Evolutionary conservation across 2,797 vertebrate species (phyloP).

Genomic region (Pampus argenteus): DNA sequence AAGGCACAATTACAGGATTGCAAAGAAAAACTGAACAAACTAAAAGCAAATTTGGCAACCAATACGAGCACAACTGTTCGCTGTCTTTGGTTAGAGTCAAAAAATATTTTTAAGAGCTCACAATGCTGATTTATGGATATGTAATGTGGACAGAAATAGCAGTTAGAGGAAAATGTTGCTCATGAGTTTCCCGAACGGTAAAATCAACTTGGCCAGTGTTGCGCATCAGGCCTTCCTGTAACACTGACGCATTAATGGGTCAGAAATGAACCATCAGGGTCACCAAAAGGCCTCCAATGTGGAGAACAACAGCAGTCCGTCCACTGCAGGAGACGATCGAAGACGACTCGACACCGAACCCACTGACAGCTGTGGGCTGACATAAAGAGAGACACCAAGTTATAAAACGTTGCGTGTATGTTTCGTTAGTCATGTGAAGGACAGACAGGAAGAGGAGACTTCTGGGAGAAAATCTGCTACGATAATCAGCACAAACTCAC

Average conservation of each 20-base stretch:
- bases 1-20: neutral
- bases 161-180: constrained; percentile 14
- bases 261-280: constrained; percentile 17
- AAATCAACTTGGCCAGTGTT: neutral
- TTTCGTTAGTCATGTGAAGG: constrained; percentile 9
- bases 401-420: constrained; percentile 30
- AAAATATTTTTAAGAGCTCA: neutral
- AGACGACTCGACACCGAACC: too few relatives aligned
- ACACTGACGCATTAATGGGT: constrained; percentile 38
- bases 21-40: neutral
- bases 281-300: constrained; percentile 4
- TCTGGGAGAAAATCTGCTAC: constrained; percentile 4
- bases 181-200: constrained; percentile 13
- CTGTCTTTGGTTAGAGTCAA: constrained; percentile 25
- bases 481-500: constrained; percentile 15
- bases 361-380: constrained; percentile 10
- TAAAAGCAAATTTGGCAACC: neutral
- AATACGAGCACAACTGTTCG: neutral
- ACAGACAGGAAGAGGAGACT: constrained; percentile 28
- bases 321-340: rapidly evolving
- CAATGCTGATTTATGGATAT: neutral
- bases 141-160: neutral
- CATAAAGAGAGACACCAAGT: constrained; percentile 12
- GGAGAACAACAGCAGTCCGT: neutral
- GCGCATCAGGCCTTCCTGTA: constrained; percentile 32